Evolutionary conservation across 2,113 vertebrate species (phyloP).

Genomic region (Psilopsiagon aurifrons): DNA sequence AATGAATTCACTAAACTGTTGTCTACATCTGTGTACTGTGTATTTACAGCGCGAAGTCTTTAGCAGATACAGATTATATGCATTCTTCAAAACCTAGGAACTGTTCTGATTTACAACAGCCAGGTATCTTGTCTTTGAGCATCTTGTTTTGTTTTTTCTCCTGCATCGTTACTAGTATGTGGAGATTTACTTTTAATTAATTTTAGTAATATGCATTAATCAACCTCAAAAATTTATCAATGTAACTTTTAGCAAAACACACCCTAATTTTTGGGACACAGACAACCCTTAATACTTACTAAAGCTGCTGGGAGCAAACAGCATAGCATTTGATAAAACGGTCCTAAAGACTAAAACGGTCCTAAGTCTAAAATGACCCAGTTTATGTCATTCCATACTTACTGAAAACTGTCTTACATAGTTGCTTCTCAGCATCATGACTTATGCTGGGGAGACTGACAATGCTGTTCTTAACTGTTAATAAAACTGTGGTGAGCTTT

Average conservation of each 20-base stretch:
- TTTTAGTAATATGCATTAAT: neutral
- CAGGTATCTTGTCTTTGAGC: neutral
- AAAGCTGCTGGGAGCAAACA: neutral
- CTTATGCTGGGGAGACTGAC: neutral
- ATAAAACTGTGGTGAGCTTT: neutral
- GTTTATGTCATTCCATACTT: neutral
- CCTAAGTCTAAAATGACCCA: neutral
- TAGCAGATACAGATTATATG: neutral
- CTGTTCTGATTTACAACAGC: neutral
- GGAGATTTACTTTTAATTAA: neutral
- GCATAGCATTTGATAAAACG: neutral
- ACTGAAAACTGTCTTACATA: neutral
- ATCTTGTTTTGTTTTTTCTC: neutral
- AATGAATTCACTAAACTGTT: neutral
- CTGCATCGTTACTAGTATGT: neutral
- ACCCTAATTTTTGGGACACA: neutral
- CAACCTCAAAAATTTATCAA: neutral
- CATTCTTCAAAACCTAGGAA: neutral
- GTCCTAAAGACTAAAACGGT: neutral
- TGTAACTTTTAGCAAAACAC: neutral
- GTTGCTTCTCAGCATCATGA: neutral
- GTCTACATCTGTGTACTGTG: neutral
- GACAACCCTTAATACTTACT: neutral
- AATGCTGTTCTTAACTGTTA: neutral
- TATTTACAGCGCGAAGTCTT: neutral